Base-by-base conservation (phyloP, 2,113 vertebrate genomes). In the Halcyon senegalensis region DNA sequence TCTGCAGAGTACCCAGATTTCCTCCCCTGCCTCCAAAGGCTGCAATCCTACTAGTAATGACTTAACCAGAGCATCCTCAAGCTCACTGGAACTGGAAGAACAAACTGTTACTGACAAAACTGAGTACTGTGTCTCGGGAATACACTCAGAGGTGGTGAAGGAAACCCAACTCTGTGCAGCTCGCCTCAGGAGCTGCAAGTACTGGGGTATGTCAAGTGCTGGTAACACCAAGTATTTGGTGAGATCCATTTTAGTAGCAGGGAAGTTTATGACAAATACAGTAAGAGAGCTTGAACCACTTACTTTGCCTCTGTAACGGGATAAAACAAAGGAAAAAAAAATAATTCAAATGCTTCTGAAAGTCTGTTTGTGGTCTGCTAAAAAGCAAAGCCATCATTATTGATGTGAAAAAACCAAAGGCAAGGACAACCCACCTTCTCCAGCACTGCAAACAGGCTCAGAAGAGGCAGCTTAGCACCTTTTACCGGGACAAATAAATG, bases 121-220 rank as follows among this genome's bases (percentile, higher is more conserved):
- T 4, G 31, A 64, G 0, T 21, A 16, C 18, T 17, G 0, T 8
- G 23, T 13, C 28, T 28, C 9, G 4, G 55, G 37, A 70, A 56
- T 21, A 66, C 33, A 62, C 20, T 35, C 11, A 24, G 50, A 70
- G 60, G 20, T 68, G 48, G 24, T 11, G 30, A 48, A 82, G 25
- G 2, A 13, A 77, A 21, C 6, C 2, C 12, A 31, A 4, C 27
- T 33, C 35, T 2, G 3, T 1, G 7, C 27, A 35, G 56, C 35
- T 20, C 13, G 8, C 33, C 27, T 21, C 44, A 19, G 60, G 33
- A 35, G 9, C 3, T 43, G 17, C 50, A 33, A 39, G 24, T 5
- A 18, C 19, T 14, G 35, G 6, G 55, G 4, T 87, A 50, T 33
- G 48, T 28, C 55, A 48, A 48, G 23, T 4, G 7, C 1, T 41